These are phyloP conservation scores for Gymnothorax reevesii DNA, from an alignment of 2,797 vertebrate species.

Conservation along the genomic window DNA sequence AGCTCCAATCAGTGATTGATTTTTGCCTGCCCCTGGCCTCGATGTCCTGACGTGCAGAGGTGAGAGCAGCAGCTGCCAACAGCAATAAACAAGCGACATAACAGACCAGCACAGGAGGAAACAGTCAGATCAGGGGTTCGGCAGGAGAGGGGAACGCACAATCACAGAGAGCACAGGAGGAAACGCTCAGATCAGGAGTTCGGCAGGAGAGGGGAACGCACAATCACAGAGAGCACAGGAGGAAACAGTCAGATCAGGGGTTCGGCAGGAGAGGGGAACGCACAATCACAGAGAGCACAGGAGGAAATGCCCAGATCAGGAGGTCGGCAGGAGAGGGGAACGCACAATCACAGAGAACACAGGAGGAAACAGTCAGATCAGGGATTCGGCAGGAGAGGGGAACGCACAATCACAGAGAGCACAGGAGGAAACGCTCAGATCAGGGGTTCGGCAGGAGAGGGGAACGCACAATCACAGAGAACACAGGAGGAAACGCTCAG, in stretches of 20 bases:
- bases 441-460: not conserved
- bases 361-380: not conserved
- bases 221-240: not conserved
- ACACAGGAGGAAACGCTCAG: not conserved
- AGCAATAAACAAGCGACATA: not conserved
- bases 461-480: not conserved
- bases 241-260: too few species aligned
- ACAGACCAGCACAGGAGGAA: not conserved
- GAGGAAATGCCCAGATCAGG: too few species aligned
- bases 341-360: not conserved
- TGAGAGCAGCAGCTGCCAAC: not conserved
- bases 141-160: not conserved
- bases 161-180: not conserved
- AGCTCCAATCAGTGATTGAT: conserved; percentile 10
- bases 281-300: not conserved
- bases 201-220: not conserved
- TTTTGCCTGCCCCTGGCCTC: not conserved
- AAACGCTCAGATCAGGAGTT: too few species aligned
- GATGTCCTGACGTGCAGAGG: not conserved
- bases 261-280: not conserved
- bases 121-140: too few species aligned
- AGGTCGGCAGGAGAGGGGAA: not conserved
- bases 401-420: not conserved
- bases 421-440: not conserved
- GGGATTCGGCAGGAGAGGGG: not conserved